A percentile compares a stretch with the other conserved stretches of the same genome.
Evolutionary conservation across 2,113 vertebrate species (phyloP).

Genomic region (Marcusenius ussheri): DNA sequence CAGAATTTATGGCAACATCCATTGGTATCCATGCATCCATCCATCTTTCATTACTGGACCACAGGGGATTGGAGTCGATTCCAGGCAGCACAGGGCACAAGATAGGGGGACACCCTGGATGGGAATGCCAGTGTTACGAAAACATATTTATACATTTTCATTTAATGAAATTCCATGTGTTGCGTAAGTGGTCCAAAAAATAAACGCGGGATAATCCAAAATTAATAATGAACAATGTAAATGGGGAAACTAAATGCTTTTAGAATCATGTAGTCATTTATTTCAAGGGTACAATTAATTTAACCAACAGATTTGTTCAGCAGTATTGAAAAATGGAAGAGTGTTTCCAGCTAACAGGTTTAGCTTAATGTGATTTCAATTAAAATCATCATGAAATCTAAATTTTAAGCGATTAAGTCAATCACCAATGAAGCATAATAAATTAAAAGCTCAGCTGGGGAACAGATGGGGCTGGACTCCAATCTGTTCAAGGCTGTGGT

Average conservation of each 20-base stretch:
- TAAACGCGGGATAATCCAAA: neutral
- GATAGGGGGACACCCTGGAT: neutral
- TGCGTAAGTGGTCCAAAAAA: neutral
- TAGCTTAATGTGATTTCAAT: neutral
- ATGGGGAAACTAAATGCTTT: neutral
- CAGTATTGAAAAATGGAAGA: neutral
- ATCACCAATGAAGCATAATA: neutral
- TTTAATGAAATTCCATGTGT: neutral
- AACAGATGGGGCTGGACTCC: neutral
- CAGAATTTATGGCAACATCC: neutral
- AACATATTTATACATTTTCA: neutral
- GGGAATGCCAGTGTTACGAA: neutral
- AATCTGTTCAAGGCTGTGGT: neutral
- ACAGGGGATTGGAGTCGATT: neutral
- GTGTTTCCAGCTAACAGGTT: neutral
- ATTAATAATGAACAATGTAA: neutral
- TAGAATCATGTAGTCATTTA: neutral
- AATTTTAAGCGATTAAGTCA: neutral
- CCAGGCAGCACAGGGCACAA: neutral
- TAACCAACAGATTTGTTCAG: neutral
- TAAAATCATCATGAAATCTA: neutral
- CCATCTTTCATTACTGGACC: neutral
- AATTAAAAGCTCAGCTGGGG: neutral
- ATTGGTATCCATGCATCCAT: neutral
- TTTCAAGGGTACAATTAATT: neutral